Evolutionary conservation across 2,888 invertebrate genomes (phyloP).

Genomic region (Phyto melanocephala): DNA sequence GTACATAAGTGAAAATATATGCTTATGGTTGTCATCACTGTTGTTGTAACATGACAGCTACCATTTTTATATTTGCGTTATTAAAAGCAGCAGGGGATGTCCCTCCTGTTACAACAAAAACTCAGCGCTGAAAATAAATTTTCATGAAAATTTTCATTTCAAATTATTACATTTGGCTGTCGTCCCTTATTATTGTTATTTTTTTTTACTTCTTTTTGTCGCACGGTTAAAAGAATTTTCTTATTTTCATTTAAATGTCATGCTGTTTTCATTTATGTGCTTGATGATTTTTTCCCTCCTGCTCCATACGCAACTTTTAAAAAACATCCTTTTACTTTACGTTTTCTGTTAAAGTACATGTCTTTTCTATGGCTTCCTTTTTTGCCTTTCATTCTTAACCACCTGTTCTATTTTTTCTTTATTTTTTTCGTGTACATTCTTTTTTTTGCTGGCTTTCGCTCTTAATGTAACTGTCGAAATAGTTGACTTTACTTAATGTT

Average conservation of each 20-base stretch:
- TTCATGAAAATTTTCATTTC: not conserved
- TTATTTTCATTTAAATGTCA: slow-evolving; percentile 33
- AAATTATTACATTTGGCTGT: not conserved
- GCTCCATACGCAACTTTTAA: not conserved
- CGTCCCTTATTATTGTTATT: not conserved
- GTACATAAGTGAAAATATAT: not conserved
- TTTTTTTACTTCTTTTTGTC: not conserved
- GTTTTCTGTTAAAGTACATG: not conserved
- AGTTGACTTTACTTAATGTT: slow-evolving; percentile 51
- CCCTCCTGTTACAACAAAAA: not conserved
- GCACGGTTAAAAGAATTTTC: not conserved
- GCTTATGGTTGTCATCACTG: not conserved
- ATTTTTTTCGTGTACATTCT: not conserved
- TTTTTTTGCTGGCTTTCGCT: not conserved
- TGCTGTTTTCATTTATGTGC: slow-evolving; percentile 8
- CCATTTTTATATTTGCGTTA: not conserved
- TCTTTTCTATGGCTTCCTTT: not conserved
- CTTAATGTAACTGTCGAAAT: slow-evolving; percentile 44
- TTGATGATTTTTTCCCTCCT: not conserved
- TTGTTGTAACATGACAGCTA: not conserved
- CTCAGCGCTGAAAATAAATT: not conserved
- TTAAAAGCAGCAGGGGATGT: not conserved
- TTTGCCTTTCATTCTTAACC: not conserved
- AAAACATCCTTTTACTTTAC: not conserved
- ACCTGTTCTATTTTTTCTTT: slow-evolving; percentile 4